phyloP scores from a whole-genome alignment of 2,797 vertebrate genomes.

The Chaetophractus vellerosus region DNA sequence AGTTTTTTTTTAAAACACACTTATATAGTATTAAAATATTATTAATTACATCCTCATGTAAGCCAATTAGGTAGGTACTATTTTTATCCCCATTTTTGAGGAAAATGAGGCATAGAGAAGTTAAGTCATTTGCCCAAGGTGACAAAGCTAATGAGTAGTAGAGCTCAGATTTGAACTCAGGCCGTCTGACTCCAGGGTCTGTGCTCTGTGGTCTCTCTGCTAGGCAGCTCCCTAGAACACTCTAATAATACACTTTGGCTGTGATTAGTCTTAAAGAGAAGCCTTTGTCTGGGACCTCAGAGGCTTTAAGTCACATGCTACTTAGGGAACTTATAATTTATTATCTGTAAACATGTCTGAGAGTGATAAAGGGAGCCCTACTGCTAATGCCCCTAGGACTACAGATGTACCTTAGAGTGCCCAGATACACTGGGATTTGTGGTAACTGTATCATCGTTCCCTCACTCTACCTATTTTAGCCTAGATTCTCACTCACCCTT shows the following conservation, averaged over 20 bases:
- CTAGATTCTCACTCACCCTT: background rate
- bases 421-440: background rate
- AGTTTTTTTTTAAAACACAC: background rate
- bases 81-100: background rate
- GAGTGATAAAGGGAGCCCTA: too few relatives aligned
- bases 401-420: background rate
- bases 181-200: too few relatives aligned
- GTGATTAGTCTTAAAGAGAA: background rate
- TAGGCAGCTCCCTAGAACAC: too few relatives aligned
- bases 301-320: background rate
- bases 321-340: background rate
- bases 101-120: background rate
- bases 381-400: too few relatives aligned
- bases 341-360: too few relatives aligned
- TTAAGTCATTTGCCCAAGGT: background rate
- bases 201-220: background rate
- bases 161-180: too few relatives aligned
- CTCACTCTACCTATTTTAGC: background rate
- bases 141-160: background rate
- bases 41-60: background rate
- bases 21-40: background rate
- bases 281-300: background rate
- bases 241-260: background rate
- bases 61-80: accelerated
- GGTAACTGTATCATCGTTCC: too few relatives aligned